phyloP scores from a whole-genome alignment of 2,113 vertebrate species.

The Pangasianodon gigas region DNA sequence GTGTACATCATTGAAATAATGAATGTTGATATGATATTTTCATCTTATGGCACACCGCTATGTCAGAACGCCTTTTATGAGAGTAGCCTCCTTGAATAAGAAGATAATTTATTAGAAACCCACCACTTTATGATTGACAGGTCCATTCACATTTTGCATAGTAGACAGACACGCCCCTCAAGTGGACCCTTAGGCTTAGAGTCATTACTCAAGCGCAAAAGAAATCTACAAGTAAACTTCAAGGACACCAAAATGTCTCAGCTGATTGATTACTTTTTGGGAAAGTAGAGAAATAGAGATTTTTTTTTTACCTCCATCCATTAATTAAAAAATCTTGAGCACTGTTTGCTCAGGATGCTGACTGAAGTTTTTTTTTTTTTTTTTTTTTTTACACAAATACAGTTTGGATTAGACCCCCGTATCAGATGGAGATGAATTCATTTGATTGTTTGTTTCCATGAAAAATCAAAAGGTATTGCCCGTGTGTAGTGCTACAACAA shows the following conservation, averaged over 20 bases:
- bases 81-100: neutral
- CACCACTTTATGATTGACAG: neutral
- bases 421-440: slow-evolving; percentile 37
- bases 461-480: slow-evolving; percentile 30
- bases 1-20: too few species aligned
- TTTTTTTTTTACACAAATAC: neutral
- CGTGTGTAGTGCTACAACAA: slow-evolving; percentile 8
- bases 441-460: slow-evolving; percentile 24
- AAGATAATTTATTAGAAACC: neutral
- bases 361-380: neutral
- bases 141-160: neutral
- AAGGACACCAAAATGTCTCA: neutral
- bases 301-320: neutral
- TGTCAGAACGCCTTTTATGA: too few species aligned
- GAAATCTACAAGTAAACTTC: neutral
- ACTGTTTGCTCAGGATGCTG: too few species aligned
- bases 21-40: too few species aligned
- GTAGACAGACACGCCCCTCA: neutral
- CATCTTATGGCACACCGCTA: too few species aligned
- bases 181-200: neutral
- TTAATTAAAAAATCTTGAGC: neutral
- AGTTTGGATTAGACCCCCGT: neutral
- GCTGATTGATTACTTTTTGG: neutral
- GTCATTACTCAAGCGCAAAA: neutral
- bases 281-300: neutral